These are phyloP conservation scores for Scaptomyza hsui DNA, from an alignment of 1,140 invertebrate genomes.

Conservation along the genomic window DNA sequence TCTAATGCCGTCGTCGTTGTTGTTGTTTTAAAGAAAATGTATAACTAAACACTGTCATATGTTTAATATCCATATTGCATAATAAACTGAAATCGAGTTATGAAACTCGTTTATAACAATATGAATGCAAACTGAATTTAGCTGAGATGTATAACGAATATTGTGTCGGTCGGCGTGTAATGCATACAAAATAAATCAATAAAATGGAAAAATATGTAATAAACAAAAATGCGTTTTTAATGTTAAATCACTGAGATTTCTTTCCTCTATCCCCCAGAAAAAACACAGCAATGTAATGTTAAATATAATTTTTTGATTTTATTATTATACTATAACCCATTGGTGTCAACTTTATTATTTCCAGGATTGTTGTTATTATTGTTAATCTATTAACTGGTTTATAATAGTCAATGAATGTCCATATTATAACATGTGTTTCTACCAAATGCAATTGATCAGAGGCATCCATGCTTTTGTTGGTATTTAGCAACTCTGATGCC, in stretches of 20 bases:
- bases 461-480: not conserved
- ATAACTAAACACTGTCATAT: conserved; percentile 56
- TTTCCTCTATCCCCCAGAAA: too few species aligned
- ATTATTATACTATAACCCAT: too few species aligned
- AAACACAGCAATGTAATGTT: too few species aligned
- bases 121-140: conserved; percentile 68
- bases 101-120: conserved; percentile 6
- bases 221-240: conserved; percentile 21
- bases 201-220: conserved; percentile 74
- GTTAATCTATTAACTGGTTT: too few species aligned
- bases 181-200: conserved; percentile 70
- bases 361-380: too few species aligned
- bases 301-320: conserved; percentile 55
- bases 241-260: too few species aligned
- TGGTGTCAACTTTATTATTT: too few species aligned
- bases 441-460: not conserved
- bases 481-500: not conserved
- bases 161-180: conserved; percentile 66
- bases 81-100: conserved; percentile 20
- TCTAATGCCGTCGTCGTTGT: conserved; percentile 26
- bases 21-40: conserved; percentile 26
- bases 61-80: conserved; percentile 56
- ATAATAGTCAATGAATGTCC: too few species aligned
- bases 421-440: not conserved
- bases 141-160: conserved; percentile 73